A percentile compares a stretch with the other conserved stretches of the same genome.
These are phyloP conservation scores for Laothoe populi DNA, from an alignment of 2,888 invertebrate species.

Conservation along the genomic window DNA sequence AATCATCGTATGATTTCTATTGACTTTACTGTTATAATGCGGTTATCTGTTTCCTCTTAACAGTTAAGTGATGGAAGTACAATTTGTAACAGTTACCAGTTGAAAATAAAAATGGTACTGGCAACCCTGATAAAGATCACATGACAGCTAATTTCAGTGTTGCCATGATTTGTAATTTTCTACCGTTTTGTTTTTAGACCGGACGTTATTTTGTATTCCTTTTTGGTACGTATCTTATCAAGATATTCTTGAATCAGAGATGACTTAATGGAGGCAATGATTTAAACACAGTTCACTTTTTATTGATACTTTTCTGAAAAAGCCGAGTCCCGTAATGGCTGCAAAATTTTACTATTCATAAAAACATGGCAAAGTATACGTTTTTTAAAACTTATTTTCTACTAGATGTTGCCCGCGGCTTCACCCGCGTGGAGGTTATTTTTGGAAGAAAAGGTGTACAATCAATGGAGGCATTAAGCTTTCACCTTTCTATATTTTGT, in stretches of 20 bases:
- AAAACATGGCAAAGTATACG: too few species aligned
- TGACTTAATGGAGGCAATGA: neutral
- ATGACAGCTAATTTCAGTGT: constrained; percentile 15
- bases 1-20: constrained; percentile 32
- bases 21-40: constrained; percentile 44
- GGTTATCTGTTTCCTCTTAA: constrained; percentile 42
- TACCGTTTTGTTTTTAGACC: constrained; percentile 12
- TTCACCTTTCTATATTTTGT: too few species aligned
- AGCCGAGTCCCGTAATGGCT: too few species aligned
- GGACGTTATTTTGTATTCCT: neutral
- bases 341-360: too few species aligned
- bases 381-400: too few species aligned
- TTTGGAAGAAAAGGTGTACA: too few species aligned
- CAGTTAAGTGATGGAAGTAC: constrained; percentile 33
- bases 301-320: too few species aligned
- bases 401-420: too few species aligned
- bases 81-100: constrained; percentile 11
- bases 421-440: too few species aligned
- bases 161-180: constrained; percentile 20
- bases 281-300: neutral
- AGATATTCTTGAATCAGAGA: neutral
- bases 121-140: constrained; percentile 16
- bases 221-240: neutral
- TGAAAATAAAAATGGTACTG: constrained; percentile 1
- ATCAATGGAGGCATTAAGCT: too few species aligned